Evolutionary conservation across 1,140 invertebrate species (phyloP).

Genomic region (Spodoptera litura): DNA sequence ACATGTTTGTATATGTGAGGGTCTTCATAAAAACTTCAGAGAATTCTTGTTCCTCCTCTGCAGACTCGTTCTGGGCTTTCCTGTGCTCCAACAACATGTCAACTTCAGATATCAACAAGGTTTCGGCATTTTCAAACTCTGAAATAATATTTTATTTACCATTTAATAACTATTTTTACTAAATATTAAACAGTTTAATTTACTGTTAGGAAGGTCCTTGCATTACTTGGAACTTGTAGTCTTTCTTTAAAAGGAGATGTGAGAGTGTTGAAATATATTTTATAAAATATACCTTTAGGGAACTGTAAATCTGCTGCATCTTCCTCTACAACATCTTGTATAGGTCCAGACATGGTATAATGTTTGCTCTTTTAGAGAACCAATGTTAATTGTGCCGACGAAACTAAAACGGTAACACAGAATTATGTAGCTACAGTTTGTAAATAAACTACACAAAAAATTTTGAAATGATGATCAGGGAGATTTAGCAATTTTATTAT

Average conservation of each 20-base stretch:
- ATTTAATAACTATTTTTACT: not conserved
- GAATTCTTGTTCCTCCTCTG: slow-evolving; percentile 99
- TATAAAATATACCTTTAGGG: slow-evolving; percentile 90
- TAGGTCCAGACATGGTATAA: slow-evolving; percentile 69
- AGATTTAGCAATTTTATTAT: too few species aligned
- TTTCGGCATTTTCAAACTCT: slow-evolving; percentile 99
- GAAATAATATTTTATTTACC: slow-evolving; percentile 78
- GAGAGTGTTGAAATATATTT: not conserved
- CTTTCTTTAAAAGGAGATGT: too few species aligned
- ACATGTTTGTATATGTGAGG: slow-evolving; percentile 97
- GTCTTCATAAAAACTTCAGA: slow-evolving; percentile 99
- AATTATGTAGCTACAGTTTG: too few species aligned
- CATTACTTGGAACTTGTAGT: too few species aligned
- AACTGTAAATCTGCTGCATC: slow-evolving; percentile 95
- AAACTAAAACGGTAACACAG: too few species aligned
- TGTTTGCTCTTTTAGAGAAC: too few species aligned
- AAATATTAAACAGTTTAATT: not conserved
- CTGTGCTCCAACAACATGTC: slow-evolving; percentile 99
- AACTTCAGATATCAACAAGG: slow-evolving; percentile 98
- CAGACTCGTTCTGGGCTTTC: slow-evolving; percentile 98
- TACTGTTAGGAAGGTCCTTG: not conserved
- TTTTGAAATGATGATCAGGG: too few species aligned
- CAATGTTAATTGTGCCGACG: too few species aligned
- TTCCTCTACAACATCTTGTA: slow-evolving; percentile 91
- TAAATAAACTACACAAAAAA: too few species aligned